A percentile compares a stretch with the other conserved stretches of the same genome.
These are phyloP conservation scores for Mythimna albipuncta DNA, from an alignment of 2,888 invertebrate species.

Conservation along the genomic window DNA sequence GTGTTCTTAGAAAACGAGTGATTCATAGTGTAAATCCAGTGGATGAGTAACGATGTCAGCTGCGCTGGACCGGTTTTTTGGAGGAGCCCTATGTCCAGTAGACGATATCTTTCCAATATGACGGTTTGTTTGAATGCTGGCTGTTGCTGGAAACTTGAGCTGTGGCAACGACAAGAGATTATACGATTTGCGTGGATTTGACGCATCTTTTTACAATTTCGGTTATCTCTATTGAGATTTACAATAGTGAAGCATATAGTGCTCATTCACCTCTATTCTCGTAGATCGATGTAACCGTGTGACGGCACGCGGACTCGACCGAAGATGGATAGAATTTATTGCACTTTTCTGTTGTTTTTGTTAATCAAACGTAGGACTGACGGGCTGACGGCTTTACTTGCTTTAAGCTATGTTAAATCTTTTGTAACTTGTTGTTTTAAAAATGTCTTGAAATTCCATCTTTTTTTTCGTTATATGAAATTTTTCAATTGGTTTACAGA, in stretches of 20 bases:
- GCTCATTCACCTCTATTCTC: neutral
- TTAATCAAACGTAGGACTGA: neutral
- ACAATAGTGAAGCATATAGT: neutral
- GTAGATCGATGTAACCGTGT: no score
- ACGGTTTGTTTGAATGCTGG: neutral
- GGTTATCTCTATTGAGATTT: neutral
- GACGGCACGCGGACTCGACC: neutral
- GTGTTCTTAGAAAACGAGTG: constrained; percentile 8
- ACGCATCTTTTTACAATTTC: neutral
- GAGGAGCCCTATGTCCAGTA: neutral
- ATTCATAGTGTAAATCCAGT: constrained; percentile 2
- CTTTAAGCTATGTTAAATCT: neutral
- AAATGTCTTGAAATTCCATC: neutral
- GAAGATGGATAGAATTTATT: neutral
- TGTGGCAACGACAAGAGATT: neutral
- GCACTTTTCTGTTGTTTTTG: neutral
- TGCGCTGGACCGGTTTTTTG: neutral
- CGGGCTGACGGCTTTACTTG: neutral
- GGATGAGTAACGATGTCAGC: constrained; percentile 3
- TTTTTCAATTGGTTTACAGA: constrained; percentile 62
- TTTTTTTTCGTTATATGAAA: neutral
- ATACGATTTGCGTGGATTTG: neutral
- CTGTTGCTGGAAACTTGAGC: neutral
- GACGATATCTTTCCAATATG: neutral
- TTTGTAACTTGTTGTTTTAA: neutral